These are phyloP conservation scores for Anastrepha obliqua DNA, from an alignment of 1,140 invertebrate genomes.

Conservation along the genomic window DNA sequence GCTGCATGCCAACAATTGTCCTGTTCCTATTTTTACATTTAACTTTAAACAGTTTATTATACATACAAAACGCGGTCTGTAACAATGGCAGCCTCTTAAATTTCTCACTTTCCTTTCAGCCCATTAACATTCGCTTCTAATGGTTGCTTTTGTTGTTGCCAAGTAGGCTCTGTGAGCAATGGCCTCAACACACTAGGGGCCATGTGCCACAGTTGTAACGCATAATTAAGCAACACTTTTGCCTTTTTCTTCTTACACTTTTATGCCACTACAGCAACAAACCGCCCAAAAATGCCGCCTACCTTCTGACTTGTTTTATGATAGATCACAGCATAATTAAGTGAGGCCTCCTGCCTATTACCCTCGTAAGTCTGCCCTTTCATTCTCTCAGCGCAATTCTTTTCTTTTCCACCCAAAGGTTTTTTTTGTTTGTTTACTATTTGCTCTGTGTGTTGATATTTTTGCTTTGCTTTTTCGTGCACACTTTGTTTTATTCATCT, in stretches of 20 bases:
- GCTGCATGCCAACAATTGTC: background rate
- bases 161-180: background rate
- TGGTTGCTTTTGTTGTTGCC: too few species aligned
- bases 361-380: background rate
- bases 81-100: too few species aligned
- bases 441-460: background rate
- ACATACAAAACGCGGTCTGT: too few species aligned
- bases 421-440: background rate
- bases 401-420: background rate
- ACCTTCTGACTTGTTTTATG: conserved; percentile 36
- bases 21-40: background rate
- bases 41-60: too few species aligned
- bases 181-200: background rate
- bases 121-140: too few species aligned
- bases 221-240: conserved; percentile 2
- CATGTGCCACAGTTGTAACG: background rate
- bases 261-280: background rate
- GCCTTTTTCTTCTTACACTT: background rate
- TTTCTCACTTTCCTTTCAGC: too few species aligned
- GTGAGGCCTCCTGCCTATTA: background rate
- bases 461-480: background rate
- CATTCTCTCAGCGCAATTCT: background rate
- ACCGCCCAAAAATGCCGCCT: background rate
- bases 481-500: background rate
- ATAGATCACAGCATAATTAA: conserved; percentile 33